Evolutionary conservation across 1,140 invertebrate species (phyloP).

Genomic region (Brevipalpus yothersi): DNA sequence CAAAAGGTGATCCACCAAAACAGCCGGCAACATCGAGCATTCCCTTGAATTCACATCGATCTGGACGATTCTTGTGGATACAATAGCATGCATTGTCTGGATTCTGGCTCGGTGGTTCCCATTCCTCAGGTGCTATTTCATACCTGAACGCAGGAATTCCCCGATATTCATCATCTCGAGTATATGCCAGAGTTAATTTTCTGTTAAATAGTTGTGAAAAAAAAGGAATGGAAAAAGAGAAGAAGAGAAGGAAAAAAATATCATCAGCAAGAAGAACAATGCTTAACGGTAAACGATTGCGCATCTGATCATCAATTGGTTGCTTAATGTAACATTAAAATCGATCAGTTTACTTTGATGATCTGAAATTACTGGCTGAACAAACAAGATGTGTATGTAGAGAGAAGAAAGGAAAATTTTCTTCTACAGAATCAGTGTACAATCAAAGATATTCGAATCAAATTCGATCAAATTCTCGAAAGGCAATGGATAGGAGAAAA

Average conservation of each 20-base stretch:
- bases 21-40: not conserved
- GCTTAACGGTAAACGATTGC: no score
- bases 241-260: no score
- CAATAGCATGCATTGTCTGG: conserved; percentile 12
- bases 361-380: no score
- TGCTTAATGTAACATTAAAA: no score
- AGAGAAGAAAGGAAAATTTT: no score
- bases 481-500: not conserved
- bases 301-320: no score
- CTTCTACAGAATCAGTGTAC: no score
- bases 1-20: not conserved
- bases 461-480: not conserved
- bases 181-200: not conserved
- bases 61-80: not conserved
- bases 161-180: not conserved
- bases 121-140: not conserved
- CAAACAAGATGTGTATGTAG: no score
- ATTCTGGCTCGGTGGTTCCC: not conserved
- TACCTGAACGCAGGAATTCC: conserved; percentile 3
- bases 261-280: no score
- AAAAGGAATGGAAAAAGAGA: not conserved
- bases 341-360: no score
- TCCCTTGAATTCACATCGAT: not conserved
- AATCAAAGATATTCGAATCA: not conserved
- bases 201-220: not conserved